phyloP scores from a whole-genome alignment of 2,113 vertebrate genomes.

The Sphaerodactylus townsendi region DNA sequence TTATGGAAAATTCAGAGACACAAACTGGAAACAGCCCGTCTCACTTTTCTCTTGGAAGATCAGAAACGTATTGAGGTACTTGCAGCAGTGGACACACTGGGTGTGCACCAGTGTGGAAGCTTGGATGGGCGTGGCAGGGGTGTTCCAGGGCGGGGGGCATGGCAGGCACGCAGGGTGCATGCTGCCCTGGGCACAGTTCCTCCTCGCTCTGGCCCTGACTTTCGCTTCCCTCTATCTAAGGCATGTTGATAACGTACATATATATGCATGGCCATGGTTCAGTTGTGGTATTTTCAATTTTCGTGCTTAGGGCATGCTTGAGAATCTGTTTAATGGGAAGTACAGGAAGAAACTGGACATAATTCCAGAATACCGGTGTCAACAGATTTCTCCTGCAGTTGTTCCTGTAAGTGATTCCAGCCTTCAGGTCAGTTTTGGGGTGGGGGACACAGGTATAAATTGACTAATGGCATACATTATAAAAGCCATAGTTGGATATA shows the following conservation, averaged over 20 bases:
- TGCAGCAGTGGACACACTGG: too few species aligned
- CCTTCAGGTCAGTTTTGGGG: conserved; percentile 51
- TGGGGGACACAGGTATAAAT: not conserved
- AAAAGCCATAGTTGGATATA: not conserved
- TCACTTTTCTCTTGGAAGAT: conserved; percentile 81
- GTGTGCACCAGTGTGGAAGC: too few species aligned
- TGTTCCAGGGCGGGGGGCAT: too few species aligned
- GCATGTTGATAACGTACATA: not conserved
- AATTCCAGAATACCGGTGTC: conserved; percentile 42
- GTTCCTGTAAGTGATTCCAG: conserved; percentile 17
- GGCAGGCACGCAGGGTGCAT: too few species aligned
- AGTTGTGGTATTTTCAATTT: not conserved
- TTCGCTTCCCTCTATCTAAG: not conserved
- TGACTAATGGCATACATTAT: not conserved
- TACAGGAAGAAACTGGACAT: conserved; percentile 60
- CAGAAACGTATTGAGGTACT: conserved; percentile 76
- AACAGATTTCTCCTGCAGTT: conserved; percentile 25
- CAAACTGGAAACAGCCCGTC: conserved; percentile 79
- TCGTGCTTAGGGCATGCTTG: conserved; percentile 73
- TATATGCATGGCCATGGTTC: not conserved
- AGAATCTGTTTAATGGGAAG: conserved; percentile 72
- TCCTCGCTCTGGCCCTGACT: too few species aligned
- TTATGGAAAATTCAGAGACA: conserved; percentile 90
- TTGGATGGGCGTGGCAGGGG: too few species aligned
- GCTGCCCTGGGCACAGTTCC: too few species aligned